phyloP scores from a whole-genome alignment of 2,888 invertebrate species.

The Pachycephus smyrnensis region DNA sequence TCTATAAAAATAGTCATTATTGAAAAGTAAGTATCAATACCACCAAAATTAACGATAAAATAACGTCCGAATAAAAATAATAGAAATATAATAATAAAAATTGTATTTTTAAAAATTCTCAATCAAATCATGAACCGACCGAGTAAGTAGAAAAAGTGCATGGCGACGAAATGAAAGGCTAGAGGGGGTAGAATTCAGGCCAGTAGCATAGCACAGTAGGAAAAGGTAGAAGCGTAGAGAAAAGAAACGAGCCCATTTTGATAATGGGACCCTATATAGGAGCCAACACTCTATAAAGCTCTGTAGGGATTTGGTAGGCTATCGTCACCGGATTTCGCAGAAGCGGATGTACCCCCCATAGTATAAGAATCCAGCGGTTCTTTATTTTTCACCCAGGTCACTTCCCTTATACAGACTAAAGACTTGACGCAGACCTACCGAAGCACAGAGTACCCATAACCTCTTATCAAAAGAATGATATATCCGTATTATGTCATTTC shows the following conservation, averaged over 20 bases:
- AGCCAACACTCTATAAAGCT: constrained; percentile 56
- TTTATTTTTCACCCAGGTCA: background rate
- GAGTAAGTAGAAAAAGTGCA: background rate
- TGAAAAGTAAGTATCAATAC: background rate
- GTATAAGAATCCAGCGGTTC: background rate
- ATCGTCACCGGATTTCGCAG: constrained; percentile 49
- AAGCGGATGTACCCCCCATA: constrained; percentile 35
- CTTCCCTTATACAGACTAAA: background rate
- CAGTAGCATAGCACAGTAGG: constrained; percentile 47
- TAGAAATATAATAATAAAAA: background rate
- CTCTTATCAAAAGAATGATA: background rate
- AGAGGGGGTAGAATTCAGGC: background rate
- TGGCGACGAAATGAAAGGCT: background rate
- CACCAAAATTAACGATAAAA: background rate
- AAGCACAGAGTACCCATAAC: background rate
- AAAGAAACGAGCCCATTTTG: constrained; percentile 64
- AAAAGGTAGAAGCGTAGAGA: constrained; percentile 36
- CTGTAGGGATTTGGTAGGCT: constrained; percentile 61
- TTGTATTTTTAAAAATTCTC: background rate
- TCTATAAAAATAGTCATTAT: background rate
- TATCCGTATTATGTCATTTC: background rate
- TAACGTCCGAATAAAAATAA: background rate
- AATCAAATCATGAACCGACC: background rate
- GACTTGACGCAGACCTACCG: background rate
- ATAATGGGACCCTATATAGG: constrained; percentile 59